Base-by-base conservation (phyloP, 1,140 invertebrate species). In the Chymomyza costata region DNA sequence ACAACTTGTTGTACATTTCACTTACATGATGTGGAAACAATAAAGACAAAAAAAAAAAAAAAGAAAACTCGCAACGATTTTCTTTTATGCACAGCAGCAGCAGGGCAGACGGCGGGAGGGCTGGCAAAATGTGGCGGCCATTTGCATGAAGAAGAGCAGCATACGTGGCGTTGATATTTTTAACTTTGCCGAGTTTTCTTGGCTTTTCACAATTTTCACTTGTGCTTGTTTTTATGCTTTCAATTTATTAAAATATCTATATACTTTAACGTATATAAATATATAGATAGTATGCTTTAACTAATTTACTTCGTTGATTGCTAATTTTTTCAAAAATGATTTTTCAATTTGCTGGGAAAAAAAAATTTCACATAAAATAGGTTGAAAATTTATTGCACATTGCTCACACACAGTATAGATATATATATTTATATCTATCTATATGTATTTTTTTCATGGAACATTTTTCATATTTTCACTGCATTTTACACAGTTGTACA, bases 121-220 rank as follows among this genome's bases (percentile, higher is more conserved):
- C n/a, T n/a, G n/a, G n/a, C 21, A 25, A 25, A 25, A 53, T 67
- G 49, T 57, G 56, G 54, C 45, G 39, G 57, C 31, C 46, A 56
- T 54, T 25, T 50, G 38, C 46, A 47, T 17, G 1, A 25, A 34
- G 17, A 57, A 45, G 40, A n/a, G 18, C 62, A 78, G 67, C 58
- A 67, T 78, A 71, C 73, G 71, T 80, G 73, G 58, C 73, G 54
- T 34, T 71, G 58, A 57, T 78, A 78, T 78, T 78, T 78, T 71
- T 78, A 71, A 80, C 69, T 71, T 35, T 37, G 49, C 48, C 21
- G 21, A 25, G 3, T 25, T 51, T 50, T 70, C 32, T 67, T 58
- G 21, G 65, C 53, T 38, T 49, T 57, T 49, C 19, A 46, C n/a
- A n/a, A n/a, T 21, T 53, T 41, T 47, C 10, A 21, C 18, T 17